Percentiles rank a stretch among this genome's conserved stretches.
Conservation (phyloP, 2,797 vertebrate genomes). For the Hemitrygon akajei region DNA sequence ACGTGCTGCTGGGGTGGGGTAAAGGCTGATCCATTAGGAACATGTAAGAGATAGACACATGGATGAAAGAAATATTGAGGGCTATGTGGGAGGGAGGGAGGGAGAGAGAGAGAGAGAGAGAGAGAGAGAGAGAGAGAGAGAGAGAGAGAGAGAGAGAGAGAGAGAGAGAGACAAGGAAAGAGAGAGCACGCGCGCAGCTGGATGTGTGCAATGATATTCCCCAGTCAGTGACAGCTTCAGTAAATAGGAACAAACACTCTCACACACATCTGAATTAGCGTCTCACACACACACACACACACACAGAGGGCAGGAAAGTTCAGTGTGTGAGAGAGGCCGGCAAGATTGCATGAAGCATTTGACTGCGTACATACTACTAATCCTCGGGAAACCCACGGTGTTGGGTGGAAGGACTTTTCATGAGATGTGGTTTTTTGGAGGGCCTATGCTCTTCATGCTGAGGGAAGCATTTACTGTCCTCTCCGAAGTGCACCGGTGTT, state of each 20-base stretch:
- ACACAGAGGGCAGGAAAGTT: neutral
- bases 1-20: no score
- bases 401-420: neutral
- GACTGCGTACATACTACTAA: neutral
- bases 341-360: neutral
- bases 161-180: no score
- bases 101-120: neutral
- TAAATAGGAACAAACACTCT: slow-evolving; percentile 15
- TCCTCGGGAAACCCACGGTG: neutral
- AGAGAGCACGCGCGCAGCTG: no score
- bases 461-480: neutral
- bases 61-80: no score
- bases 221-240: neutral
- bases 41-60: no score
- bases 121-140: no score
- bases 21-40: no score
- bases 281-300: neutral
- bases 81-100: no score
- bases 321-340: neutral
- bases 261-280: neutral
- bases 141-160: neutral
- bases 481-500: neutral
- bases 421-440: neutral
- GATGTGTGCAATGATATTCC: neutral
- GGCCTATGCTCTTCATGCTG: neutral